phyloP scores from a whole-genome alignment of 2,888 invertebrate genomes.

The Agonopterix arenella region DNA sequence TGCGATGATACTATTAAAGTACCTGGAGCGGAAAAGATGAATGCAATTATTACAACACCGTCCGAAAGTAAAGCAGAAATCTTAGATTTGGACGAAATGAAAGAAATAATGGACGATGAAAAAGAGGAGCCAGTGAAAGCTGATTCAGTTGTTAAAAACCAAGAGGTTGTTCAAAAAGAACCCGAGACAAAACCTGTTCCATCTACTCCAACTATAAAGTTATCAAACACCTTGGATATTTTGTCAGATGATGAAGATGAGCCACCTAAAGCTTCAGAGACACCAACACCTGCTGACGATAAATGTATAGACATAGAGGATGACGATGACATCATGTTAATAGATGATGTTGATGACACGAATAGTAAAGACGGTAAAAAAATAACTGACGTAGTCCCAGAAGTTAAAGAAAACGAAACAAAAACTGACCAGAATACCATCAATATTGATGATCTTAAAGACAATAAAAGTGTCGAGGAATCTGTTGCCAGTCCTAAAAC shows the following conservation, averaged over 20 bases:
- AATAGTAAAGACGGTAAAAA: constrained; percentile 17
- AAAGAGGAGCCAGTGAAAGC: background rate
- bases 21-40: no score
- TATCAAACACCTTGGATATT: constrained; percentile 58
- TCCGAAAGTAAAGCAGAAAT: background rate
- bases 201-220: constrained; percentile 29
- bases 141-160: background rate
- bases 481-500: no score
- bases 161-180: constrained; percentile 1
- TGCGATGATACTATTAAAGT: no score
- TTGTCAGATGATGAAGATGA: constrained; percentile 63
- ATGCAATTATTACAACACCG: no score
- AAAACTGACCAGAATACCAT: no score
- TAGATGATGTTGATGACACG: constrained; percentile 43
- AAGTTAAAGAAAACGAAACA: no score
- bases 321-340: constrained; percentile 65
- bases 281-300: constrained; percentile 10
- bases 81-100: constrained; percentile 5
- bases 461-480: no score
- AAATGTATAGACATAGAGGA: constrained; percentile 53
- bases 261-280: constrained; percentile 11
- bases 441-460: no score
- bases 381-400: no score
- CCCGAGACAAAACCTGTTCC: constrained; percentile 15
- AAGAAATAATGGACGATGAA: constrained; percentile 4